Evolutionary conservation across 2,113 vertebrate genomes (phyloP), one percentile per base, ranked within the genome.

Genomic region (Globicephala melas): DNA sequence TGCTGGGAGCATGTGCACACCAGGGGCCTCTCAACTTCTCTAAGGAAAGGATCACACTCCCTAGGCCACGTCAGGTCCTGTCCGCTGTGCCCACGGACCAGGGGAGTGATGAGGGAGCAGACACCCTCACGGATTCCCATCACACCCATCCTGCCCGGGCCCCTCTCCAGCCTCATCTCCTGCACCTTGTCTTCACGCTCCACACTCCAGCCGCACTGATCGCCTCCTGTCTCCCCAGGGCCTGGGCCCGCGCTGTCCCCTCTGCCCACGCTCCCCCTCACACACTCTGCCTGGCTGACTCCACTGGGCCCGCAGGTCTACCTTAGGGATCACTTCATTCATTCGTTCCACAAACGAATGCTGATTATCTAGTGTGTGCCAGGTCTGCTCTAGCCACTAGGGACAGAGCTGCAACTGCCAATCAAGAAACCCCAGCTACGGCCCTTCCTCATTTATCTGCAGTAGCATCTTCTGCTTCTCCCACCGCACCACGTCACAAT

Each of bases 401-500:
- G 47, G 58, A 26, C 4, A 28, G 10, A n/a, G 17, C 62, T 26
- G 41, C 58, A 68, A 71, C 33, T 23, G 25, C n/a, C 12, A 2
- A 6, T 4, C 13, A 21, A 50, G 47, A 74, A 67, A 33, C 26
- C 36, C 73, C 68, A 9, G 44, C 23, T 14, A 33, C 62, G 62
- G 36, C 47, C 28, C 62, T 62, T 89, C 33, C 38, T 65, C 68
- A 53, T 25, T 17, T 62, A 68, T 82, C 33, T 62, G 38, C n/a
- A 70, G 1, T 17, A 18, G 15, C 33, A 44, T 23, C 8, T 25
- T 81, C 82, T 44, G 79, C 21, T 93, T 96, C 44, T 76, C 91
- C 62, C n/a, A 11, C 26, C 2, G 28, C 1, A 23, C 31, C 13
- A 5, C 11, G 53, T 14, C 26, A 1, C 41, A 55, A 47, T 0